phyloP scores from a whole-genome alignment of 2,113 vertebrate genomes.

The Dasyurus viverrinus region DNA sequence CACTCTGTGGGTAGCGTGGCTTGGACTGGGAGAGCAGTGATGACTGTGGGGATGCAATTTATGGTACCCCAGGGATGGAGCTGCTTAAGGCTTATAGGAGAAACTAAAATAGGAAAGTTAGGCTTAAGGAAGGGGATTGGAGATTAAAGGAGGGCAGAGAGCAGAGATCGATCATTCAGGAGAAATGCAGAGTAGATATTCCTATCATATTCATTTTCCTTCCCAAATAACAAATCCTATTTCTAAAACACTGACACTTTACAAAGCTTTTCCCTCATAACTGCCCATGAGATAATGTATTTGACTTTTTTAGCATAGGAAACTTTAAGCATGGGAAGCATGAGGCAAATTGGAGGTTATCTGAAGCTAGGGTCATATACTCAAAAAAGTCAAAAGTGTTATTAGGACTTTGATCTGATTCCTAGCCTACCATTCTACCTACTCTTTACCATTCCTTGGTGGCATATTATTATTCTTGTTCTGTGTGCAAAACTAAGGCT shows the following conservation, averaged over 20 bases:
- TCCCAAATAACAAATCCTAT: not conserved
- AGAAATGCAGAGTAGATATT: slow-evolving; percentile 24
- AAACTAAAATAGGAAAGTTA: slow-evolving; percentile 70
- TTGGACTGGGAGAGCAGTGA: slow-evolving; percentile 56
- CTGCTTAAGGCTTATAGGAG: slow-evolving; percentile 66
- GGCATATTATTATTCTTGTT: not conserved
- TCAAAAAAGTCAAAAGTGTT: not conserved
- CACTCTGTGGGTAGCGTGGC: slow-evolving; percentile 61
- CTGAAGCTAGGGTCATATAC: not conserved
- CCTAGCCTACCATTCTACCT: not conserved
- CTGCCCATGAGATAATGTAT: not conserved
- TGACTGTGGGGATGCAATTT: slow-evolving; percentile 76
- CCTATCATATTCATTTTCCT: not conserved
- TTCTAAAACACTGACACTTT: not conserved
- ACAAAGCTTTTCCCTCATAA: not conserved
- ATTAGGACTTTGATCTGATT: not conserved
- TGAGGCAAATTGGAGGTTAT: not conserved
- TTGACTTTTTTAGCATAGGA: not conserved
- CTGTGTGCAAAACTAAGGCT: not conserved
- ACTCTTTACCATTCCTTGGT: not conserved
- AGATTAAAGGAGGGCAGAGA: not conserved
- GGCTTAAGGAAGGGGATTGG: fast-evolving
- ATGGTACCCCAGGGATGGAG: slow-evolving; percentile 70
- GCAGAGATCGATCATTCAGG: not conserved
- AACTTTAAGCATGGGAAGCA: not conserved